phyloP scores from a whole-genome alignment of 2,113 vertebrate species.

The Dasyurus viverrinus region DNA sequence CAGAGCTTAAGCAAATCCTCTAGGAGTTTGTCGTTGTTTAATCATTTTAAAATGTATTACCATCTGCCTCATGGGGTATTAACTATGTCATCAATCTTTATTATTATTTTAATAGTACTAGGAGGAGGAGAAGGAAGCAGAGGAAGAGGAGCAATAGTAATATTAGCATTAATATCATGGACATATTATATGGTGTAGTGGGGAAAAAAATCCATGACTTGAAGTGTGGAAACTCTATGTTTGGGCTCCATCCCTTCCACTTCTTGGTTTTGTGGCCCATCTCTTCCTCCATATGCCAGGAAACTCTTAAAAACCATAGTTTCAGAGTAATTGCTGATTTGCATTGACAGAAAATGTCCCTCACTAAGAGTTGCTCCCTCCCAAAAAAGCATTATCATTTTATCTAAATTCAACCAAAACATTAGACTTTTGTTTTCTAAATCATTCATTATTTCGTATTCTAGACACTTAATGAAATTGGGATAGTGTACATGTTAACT shows the following conservation, averaged over 20 bases:
- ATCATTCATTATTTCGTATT: neutral
- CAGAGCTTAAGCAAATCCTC: neutral
- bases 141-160: neutral
- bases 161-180: neutral
- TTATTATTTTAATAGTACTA: neutral
- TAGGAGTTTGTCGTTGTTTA: neutral
- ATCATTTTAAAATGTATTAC: neutral
- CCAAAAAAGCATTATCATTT: neutral
- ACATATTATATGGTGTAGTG: neutral
- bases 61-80: neutral
- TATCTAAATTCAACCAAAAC: neutral
- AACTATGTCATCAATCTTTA: neutral
- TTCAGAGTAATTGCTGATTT: neutral
- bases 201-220: neutral
- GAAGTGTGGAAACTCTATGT: neutral
- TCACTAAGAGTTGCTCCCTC: neutral
- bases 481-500: too few relatives aligned
- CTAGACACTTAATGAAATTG: neutral
- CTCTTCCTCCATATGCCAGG: neutral
- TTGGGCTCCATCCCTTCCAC: neutral
- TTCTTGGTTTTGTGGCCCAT: neutral
- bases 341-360: neutral
- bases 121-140: neutral
- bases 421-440: neutral
- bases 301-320: neutral